Evolutionary conservation across 2,113 vertebrate genomes (phyloP).

Genomic region (Emydura subglobosa): DNA sequence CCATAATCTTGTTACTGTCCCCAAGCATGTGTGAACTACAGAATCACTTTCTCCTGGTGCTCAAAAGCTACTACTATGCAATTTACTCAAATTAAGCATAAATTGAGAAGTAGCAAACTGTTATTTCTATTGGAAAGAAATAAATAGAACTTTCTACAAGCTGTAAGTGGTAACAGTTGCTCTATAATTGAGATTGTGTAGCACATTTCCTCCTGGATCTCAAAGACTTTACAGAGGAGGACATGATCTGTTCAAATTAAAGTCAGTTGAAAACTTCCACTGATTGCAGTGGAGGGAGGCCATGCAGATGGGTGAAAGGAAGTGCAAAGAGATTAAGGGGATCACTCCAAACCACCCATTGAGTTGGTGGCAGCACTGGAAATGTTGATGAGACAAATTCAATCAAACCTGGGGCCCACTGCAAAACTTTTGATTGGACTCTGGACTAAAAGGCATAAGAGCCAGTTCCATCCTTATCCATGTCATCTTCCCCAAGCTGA

Average conservation of each 20-base stretch:
- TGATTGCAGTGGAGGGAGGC: too few species aligned
- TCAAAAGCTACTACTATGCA: background rate
- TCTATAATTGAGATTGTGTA: background rate
- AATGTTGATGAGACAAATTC: background rate
- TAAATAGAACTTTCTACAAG: background rate
- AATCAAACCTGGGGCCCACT: background rate
- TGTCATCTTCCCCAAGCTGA: background rate
- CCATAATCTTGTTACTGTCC: background rate
- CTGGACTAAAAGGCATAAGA: background rate
- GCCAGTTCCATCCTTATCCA: background rate
- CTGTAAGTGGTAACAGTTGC: background rate
- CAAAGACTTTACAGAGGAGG: background rate
- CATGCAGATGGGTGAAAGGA: background rate
- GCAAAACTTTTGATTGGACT: background rate
- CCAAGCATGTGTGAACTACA: background rate
- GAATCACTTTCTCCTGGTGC: too few species aligned
- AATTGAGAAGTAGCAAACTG: background rate
- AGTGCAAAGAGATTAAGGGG: too few species aligned
- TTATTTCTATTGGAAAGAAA: background rate
- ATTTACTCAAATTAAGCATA: rapidly evolving
- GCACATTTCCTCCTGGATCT: too few species aligned
- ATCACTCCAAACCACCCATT: background rate
- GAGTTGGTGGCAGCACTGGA: background rate
- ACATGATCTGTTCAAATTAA: background rate
- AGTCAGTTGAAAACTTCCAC: too few species aligned